A percentile compares a stretch with the other conserved stretches of the same genome.
Evolutionary conservation across 2,888 invertebrate genomes (phyloP).

Genomic region (Panorpa germanica): DNA sequence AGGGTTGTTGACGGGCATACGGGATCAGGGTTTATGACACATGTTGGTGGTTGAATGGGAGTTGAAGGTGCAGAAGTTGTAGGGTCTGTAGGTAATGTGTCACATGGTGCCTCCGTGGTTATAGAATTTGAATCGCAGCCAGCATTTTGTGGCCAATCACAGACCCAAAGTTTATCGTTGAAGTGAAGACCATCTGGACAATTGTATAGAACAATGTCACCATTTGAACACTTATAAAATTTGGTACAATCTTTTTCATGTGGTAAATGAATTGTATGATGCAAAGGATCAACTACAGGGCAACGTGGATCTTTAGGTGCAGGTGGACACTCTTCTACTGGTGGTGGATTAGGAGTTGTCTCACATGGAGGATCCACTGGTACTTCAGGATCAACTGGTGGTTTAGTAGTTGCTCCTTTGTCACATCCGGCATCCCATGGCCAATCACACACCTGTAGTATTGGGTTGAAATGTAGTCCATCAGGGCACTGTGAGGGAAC

Average conservation of each 20-base stretch:
- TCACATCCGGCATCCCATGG: constrained; percentile 15
- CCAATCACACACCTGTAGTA: constrained; percentile 15
- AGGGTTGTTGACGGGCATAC: no score
- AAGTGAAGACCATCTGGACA: constrained; percentile 26
- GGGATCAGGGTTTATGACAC: no score
- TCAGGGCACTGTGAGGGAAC: constrained; percentile 15
- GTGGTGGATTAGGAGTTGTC: background rate
- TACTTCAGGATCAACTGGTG: constrained; percentile 3
- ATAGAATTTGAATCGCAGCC: constrained; percentile 19
- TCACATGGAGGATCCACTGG: background rate
- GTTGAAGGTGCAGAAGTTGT: no score
- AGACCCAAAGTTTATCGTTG: constrained; percentile 20
- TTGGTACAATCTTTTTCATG: constrained; percentile 25
- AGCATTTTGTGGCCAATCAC: constrained; percentile 24
- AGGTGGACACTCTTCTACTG: constrained; percentile 7
- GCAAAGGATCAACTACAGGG: no score
- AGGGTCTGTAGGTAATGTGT: no score
- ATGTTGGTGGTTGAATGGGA: no score
- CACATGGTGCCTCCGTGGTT: no score
- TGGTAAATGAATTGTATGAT: constrained; percentile 21
- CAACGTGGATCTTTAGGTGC: constrained; percentile 8
- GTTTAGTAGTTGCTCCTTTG: constrained; percentile 1
- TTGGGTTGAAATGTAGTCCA: constrained; percentile 15
- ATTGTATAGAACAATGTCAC: constrained; percentile 15
- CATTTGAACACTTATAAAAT: constrained; percentile 23